Evolutionary conservation across 2,888 invertebrate species (phyloP).

Genomic region (Diachrysia chrysitis): DNA sequence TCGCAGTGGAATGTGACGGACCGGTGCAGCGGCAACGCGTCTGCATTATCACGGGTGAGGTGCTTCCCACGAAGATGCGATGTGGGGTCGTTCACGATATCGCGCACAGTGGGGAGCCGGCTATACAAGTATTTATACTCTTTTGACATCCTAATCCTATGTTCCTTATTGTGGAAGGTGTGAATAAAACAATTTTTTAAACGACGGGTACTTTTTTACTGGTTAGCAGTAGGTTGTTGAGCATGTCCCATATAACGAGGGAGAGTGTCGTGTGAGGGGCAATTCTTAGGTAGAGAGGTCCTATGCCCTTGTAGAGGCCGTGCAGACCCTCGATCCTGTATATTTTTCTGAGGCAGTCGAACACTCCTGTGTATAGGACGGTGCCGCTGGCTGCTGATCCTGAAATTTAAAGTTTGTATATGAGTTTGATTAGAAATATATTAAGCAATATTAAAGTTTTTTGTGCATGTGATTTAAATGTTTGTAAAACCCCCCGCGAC

Average conservation of each 20-base stretch:
- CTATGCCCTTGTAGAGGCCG: slow-evolving; percentile 94
- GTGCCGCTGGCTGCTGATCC: slow-evolving; percentile 91
- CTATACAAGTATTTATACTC: too few relatives aligned
- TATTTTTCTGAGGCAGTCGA: slow-evolving; percentile 94
- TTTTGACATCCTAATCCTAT: not conserved
- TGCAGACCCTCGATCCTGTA: slow-evolving; percentile 93
- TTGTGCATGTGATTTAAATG: too few relatives aligned
- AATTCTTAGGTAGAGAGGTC: slow-evolving; percentile 92
- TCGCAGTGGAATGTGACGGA: too few relatives aligned
- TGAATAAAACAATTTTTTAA: slow-evolving; percentile 46
- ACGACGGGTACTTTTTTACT: slow-evolving; percentile 68
- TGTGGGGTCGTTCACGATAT: too few relatives aligned
- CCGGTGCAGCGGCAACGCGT: too few relatives aligned
- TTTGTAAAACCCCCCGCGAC: too few relatives aligned
- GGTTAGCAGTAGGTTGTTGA: slow-evolving; percentile 74
- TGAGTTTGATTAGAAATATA: not conserved
- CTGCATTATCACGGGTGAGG: too few relatives aligned
- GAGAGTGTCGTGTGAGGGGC: slow-evolving; percentile 94
- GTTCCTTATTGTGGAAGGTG: slow-evolving; percentile 5
- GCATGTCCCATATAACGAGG: slow-evolving; percentile 93
- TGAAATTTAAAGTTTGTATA: slow-evolving; percentile 65
- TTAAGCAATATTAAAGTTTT: not conserved
- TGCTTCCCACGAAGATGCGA: too few relatives aligned
- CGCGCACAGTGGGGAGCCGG: too few relatives aligned
- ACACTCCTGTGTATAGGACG: slow-evolving; percentile 91